Base-by-base conservation (phyloP, 2,113 vertebrate genomes). In the Perca flavescens region DNA sequence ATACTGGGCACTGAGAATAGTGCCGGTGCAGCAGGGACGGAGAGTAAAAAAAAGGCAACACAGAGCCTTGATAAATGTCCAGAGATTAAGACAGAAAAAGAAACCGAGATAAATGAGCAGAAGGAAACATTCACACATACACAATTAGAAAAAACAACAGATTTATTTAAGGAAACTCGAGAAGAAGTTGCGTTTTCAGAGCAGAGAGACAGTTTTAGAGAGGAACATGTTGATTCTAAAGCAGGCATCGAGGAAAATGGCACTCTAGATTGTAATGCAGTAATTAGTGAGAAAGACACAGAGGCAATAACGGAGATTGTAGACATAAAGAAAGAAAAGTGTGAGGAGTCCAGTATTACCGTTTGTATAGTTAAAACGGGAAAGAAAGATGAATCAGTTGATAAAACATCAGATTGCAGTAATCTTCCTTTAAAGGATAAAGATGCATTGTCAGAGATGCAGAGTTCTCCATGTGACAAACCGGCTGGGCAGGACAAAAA, bases 1-100 rank as follows among this genome's bases (percentile, higher is more conserved):
- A 94, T 94, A 78, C 86, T 94, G 85, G 93, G 92, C 15, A 88
- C 22, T 50, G 74, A 66, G 34, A 84, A 46, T 31, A 65, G 57
- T 61, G 25, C 15, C 3, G 28, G 17, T 61, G 68, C 62, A 79
- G 43, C 57, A 67, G 77, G 81, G 72, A 69, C 10, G 4, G 71
- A 85, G 64, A 79, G 72, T n/a, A 54, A 83, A 78, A 62, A 80
- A 13, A 74, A 66, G 73, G 11, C 60, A 52, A 65, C 54, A 49
- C 52, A 57, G 63, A 77, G 62, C 5, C 25, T 64, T 49, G 62
- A 80, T 72, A 16, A 62, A 83, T 60, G 69, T 76, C 31, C 68
- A 80, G 71, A 69, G 43, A 63, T 36, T 21, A 63, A 77, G 57
- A 25, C 60, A 65, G 61, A 80, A 71, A 74, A 63, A 68, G 70